Evolutionary conservation across 1,140 invertebrate species (phyloP).

Genomic region (Procambarus clarkii): DNA sequence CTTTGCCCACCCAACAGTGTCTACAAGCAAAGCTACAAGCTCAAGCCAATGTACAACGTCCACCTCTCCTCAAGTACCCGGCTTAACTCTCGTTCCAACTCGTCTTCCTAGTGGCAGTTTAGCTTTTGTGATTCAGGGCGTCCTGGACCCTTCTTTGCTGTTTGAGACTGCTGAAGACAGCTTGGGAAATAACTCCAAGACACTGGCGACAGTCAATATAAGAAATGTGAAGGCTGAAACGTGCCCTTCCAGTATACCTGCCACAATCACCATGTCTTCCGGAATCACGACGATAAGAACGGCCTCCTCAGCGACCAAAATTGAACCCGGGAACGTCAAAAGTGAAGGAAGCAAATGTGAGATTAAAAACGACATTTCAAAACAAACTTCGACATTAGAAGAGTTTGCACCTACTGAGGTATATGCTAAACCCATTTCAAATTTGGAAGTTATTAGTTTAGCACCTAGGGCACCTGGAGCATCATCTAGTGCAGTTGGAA

Average conservation of each 20-base stretch:
- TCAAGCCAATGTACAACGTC: background rate
- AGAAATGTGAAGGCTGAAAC: background rate
- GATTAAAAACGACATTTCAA: background rate
- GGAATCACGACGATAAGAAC: background rate
- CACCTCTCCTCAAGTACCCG: too few species aligned
- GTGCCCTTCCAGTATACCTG: background rate
- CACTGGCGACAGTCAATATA: background rate
- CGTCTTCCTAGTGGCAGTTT: slow-evolving; percentile 21
- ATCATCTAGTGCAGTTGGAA: too few species aligned
- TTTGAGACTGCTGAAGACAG: background rate
- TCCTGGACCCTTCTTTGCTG: background rate
- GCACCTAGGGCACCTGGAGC: too few species aligned
- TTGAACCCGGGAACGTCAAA: background rate
- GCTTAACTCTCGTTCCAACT: slow-evolving; percentile 36
- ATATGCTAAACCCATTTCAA: too few species aligned
- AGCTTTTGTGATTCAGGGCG: slow-evolving; percentile 38
- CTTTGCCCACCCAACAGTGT: background rate
- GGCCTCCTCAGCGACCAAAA: background rate
- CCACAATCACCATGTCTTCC: background rate
- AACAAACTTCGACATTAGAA: background rate
- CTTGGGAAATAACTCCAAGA: background rate
- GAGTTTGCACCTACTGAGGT: background rate
- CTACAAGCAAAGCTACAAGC: background rate
- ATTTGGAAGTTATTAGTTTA: too few species aligned
- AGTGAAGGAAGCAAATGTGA: background rate